A percentile compares a stretch with the other conserved stretches of the same genome.
Conservation (phyloP, 2,113 vertebrate genomes). For the Semnopithecus entellus region DNA sequence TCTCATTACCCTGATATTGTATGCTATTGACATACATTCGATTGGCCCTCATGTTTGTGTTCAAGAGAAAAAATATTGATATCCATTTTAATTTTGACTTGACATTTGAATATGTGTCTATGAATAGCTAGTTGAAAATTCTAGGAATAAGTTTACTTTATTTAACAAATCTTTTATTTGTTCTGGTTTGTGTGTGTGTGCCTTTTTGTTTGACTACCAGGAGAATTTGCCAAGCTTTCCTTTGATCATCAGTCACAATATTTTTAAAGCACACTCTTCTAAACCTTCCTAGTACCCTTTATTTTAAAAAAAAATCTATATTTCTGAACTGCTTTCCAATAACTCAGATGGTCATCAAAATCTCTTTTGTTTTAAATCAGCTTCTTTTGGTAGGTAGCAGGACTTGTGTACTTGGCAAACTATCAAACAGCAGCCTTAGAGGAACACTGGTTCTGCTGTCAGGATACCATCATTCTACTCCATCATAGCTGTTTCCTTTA, state of each 20-base stretch:
- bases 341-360: constrained; percentile 29
- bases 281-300: not conserved
- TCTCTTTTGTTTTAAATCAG: not conserved
- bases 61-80: constrained; percentile 40
- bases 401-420: not conserved
- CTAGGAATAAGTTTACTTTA: constrained; percentile 45
- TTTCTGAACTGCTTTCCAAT: not conserved
- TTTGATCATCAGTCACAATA: constrained; percentile 52
- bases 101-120: constrained; percentile 36
- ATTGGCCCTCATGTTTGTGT: not conserved
- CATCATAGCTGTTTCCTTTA: not conserved
- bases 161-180: constrained; percentile 56
- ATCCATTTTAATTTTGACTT: constrained; percentile 40
- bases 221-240: constrained; percentile 54
- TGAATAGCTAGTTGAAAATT: constrained; percentile 49
- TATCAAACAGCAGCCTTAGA: not conserved
- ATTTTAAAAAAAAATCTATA: not conserved
- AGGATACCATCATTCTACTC: not conserved
- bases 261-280: constrained; percentile 28
- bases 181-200: not conserved
- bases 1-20: not conserved
- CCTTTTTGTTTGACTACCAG: constrained; percentile 48
- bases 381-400: not conserved
- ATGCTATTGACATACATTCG: not conserved
- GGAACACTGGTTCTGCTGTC: not conserved